Evolutionary conservation across 2,113 vertebrate genomes (phyloP).

Genomic region (Marcusenius ussheri): DNA sequence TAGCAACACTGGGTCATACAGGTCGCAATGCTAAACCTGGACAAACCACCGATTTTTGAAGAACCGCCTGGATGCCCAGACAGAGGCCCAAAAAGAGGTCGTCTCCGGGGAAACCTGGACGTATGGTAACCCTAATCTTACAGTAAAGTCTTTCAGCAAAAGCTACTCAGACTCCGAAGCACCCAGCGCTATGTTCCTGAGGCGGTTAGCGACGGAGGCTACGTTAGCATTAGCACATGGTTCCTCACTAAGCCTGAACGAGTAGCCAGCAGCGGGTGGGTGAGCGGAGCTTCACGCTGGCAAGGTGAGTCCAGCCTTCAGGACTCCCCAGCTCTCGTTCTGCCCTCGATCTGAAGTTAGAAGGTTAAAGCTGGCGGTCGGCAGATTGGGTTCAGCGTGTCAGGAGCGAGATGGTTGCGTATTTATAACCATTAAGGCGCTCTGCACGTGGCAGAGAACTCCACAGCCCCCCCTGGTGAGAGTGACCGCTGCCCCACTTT

Average conservation of each 20-base stretch:
- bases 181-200: neutral
- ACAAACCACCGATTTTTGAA: neutral
- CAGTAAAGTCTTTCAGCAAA: neutral
- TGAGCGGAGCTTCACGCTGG: slow-evolving; percentile 35
- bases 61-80: neutral
- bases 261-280: neutral
- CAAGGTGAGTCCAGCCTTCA: slow-evolving; percentile 61
- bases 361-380: slow-evolving; percentile 50
- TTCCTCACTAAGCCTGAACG: slow-evolving; percentile 1
- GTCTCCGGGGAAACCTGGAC: neutral
- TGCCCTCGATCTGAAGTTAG: slow-evolving; percentile 37
- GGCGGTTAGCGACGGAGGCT: neutral
- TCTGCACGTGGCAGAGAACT: slow-evolving; percentile 50
- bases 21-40: neutral
- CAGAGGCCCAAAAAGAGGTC: neutral
- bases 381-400: slow-evolving; percentile 53
- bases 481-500: slow-evolving; percentile 54
- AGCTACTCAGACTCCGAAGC: neutral
- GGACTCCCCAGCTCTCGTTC: slow-evolving; percentile 46
- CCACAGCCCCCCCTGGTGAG: slow-evolving; percentile 42
- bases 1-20: neutral
- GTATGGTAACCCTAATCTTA: neutral
- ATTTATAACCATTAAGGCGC: slow-evolving; percentile 59
- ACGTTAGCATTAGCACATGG: neutral
- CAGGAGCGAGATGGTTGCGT: slow-evolving; percentile 50